These are phyloP conservation scores for Campopleginae sp. DNA, from an alignment of 2,888 invertebrate species.

Conservation along the genomic window DNA sequence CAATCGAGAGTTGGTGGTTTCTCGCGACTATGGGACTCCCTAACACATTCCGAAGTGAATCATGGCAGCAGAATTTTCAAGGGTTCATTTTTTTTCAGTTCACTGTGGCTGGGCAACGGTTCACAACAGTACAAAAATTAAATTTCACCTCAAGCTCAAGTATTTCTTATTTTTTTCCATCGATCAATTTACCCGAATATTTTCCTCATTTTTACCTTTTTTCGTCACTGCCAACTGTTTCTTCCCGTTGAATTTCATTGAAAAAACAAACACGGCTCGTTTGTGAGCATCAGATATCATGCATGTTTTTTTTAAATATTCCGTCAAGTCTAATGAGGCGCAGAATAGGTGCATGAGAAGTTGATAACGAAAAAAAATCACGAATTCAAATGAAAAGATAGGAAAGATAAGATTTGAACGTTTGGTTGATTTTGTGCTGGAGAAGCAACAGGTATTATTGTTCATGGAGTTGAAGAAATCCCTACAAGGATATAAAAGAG, in stretches of 20 bases:
- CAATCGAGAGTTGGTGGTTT: conserved; percentile 23
- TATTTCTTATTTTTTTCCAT: background rate
- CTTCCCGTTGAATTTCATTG: background rate
- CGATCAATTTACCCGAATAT: background rate
- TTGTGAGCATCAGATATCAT: background rate
- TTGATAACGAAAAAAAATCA: background rate
- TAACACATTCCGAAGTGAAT: conserved; percentile 64
- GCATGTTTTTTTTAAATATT: background rate
- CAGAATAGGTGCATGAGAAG: background rate
- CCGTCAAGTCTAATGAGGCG: background rate
- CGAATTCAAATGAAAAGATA: background rate
- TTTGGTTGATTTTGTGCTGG: conserved; percentile 27
- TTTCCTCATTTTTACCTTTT: background rate
- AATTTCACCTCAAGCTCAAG: background rate
- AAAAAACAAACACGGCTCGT: background rate
- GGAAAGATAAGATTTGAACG: conserved; percentile 11
- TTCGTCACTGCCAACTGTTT: background rate
- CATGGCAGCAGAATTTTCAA: conserved; percentile 57
- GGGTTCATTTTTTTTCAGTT: conserved; percentile 28
- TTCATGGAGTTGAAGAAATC: conserved; percentile 38
- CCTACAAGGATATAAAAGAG: conserved; percentile 39
- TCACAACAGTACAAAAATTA: background rate
- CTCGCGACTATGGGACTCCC: conserved; percentile 20
- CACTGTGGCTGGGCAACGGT: background rate
- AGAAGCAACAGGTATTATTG: conserved; percentile 55